Base-by-base conservation (phyloP, 2,888 invertebrate genomes). In the Phortica okadai region DNA sequence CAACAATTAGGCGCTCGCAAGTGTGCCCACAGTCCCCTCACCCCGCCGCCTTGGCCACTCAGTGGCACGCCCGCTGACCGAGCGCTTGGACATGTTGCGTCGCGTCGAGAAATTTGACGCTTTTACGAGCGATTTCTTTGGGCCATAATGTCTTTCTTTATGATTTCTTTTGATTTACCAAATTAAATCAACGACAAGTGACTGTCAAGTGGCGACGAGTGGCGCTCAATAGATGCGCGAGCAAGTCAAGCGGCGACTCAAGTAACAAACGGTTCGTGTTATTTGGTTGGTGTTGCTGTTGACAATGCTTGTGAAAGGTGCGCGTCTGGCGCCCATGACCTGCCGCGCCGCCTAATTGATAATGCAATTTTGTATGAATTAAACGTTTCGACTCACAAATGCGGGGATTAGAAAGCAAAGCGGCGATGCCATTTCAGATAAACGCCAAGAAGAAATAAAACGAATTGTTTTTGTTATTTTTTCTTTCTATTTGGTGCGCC, bases 21-120 rank as follows among this genome's bases (percentile, higher is more conserved):
- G 42, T 79, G 76, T 69, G 54, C 80, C 64, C 83, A 5, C 33
- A 5, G 21, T 84, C 83, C 81, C 78, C 74, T 50, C 56, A 64
- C 25, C 72, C 54, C 66, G 76, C 21, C 74, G 41, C 16, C 16
- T 42, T 21, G 59, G 14, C 56, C 14, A 14, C 25, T 41, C 66
- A 41, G 66, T 11, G 2, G 8, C 41, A 33, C 8, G 14, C 11
- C 33, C 14, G 6, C 41, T 64, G 66, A n/a, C n/a, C 33, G 66
- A 10, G 1, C 21, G 21, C 21, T 5, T 59, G 5, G 16, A 4
- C 10, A 7, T 45, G 44, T 25, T n/a, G 21, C n/a, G 45, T 7
- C 45, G 50, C 21, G 41, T 81, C 78, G 85, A 88, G 85, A 84
- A 88, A 86, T 89, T 87, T 87, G 88, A 89, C 89, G 88, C 87